Conservation (phyloP, 2,113 vertebrate genomes). For the Cepphus grylle region DNA sequence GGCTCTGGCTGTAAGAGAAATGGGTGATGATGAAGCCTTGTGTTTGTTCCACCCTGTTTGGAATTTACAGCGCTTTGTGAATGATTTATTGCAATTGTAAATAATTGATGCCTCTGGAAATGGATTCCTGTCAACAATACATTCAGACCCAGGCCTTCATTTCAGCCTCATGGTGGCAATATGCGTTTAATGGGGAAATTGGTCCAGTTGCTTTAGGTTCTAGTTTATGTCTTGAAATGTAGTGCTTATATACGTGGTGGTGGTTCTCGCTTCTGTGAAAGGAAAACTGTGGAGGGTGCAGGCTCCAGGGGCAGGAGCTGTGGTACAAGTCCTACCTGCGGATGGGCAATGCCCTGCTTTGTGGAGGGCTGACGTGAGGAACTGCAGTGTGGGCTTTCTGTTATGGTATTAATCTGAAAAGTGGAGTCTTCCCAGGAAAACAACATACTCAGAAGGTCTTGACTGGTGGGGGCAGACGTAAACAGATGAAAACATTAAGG, state of each 20-base stretch:
- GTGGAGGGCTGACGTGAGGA: neutral
- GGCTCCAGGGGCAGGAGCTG: neutral
- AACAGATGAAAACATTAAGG: neutral
- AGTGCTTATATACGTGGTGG: neutral
- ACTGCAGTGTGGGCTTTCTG: neutral
- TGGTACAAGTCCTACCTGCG: fast-evolving
- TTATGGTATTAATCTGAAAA: neutral
- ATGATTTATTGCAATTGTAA: constrained; percentile 7
- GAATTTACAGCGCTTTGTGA: constrained; percentile 24
- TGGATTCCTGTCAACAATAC: constrained; percentile 46
- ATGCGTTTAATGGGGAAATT: constrained; percentile 23
- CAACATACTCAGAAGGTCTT: neutral
- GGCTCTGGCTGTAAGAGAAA: neutral
- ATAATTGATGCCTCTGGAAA: constrained; percentile 52
- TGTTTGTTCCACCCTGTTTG: constrained; percentile 22
- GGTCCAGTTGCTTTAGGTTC: neutral
- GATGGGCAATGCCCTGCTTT: neutral
- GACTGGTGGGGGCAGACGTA: neutral
- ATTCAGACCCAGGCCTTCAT: constrained; percentile 8
- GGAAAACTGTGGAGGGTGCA: neutral
- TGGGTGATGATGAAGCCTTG: neutral
- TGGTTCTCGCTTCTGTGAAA: neutral
- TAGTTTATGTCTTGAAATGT: constrained; percentile 8
- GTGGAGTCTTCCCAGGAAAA: neutral
- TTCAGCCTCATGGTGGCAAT: constrained; percentile 28